Evolutionary conservation across 1,140 invertebrate species (phyloP), one percentile per base, ranked within the genome.

Genomic region (Drosophila repleta): DNA sequence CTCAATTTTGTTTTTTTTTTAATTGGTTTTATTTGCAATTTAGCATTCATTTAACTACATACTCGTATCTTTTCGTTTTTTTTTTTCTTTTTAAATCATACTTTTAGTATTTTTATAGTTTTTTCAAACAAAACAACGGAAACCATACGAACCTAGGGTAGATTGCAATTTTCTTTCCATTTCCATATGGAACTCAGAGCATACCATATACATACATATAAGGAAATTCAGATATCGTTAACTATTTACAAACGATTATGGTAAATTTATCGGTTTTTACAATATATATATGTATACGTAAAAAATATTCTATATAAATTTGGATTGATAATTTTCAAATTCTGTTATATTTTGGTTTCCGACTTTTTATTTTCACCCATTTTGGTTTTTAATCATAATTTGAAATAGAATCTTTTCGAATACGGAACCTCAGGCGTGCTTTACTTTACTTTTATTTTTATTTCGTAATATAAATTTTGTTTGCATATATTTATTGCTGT

Each of bases 1-100:
- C 18, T 45, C 2, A 35, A 29, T n/a, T 46, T 66, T 60, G 10
- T 39, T 69, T 76, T 11, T 84, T 70, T 77, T 84, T 75, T 81
- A 81, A 81, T 85, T 85, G 77, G 77, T 81, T 84, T 84, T 85
- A 85, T 80, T 81, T 80, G 81, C 81, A 85, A 84, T 84, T 87
- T 87, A 84, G 81, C 81, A 79, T 77, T 85, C 81, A 84, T 84
- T 84, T 84, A 84, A 84, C 81, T 84, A 84, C 81, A 83, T 84
- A 84, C 55, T 72, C 55, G 64, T 72, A 67, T 67, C 39, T 71
- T 52, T 70, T 84, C 32, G 10, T 11, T 35, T 35, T 35, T 32
- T 11, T 7, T 32, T 35, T 35, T 29, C 29, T 29, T 66, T 29
- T 51, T 74, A 79, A 80, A 84, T 74, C 74, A 87, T 87, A 84